phyloP scores from a whole-genome alignment of 2,888 invertebrate species.

The Acronicta leporina region DNA sequence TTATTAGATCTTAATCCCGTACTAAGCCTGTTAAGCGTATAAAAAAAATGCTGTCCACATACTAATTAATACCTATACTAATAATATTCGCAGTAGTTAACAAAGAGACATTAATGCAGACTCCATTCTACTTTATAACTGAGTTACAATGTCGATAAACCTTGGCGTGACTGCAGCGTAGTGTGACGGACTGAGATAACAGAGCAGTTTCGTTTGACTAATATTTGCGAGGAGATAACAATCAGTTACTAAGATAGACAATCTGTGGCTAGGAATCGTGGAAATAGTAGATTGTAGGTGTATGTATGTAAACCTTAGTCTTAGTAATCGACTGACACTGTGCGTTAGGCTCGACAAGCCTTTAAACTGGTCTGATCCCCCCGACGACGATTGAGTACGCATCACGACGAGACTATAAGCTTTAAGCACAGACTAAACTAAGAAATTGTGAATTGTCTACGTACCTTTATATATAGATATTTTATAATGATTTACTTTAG shows the following conservation, averaged over 20 bases:
- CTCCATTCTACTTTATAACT: slow-evolving; percentile 5
- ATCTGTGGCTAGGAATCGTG: slow-evolving; percentile 17
- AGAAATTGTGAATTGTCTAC: slow-evolving; percentile 67
- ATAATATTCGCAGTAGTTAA: slow-evolving; percentile 15
- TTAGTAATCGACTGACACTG: slow-evolving; percentile 42
- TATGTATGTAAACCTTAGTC: slow-evolving; percentile 47
- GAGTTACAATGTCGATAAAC: slow-evolving; percentile 23
- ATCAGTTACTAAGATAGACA: slow-evolving; percentile 9
- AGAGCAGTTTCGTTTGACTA: slow-evolving; percentile 24
- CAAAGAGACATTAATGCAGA: slow-evolving; percentile 6
- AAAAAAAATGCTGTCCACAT: slow-evolving; percentile 13
- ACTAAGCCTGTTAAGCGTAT: slow-evolving; percentile 15
- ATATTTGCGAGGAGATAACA: slow-evolving; percentile 14
- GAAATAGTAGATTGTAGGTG: slow-evolving; percentile 31
- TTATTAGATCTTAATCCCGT: slow-evolving; percentile 11
- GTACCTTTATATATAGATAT: slow-evolving; percentile 69
- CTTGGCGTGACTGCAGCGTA: slow-evolving; percentile 18
- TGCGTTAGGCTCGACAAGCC: slow-evolving; percentile 66
- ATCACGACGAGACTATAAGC: slow-evolving; percentile 69
- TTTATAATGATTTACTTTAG: slow-evolving; percentile 38
- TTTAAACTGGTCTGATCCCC: slow-evolving; percentile 67
- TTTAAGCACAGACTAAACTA: slow-evolving; percentile 78
- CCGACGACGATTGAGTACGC: slow-evolving; percentile 58
- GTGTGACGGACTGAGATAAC: slow-evolving; percentile 23
- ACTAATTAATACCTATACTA: slow-evolving; percentile 6